Evolutionary conservation across 1,140 invertebrate species (phyloP).

Genomic region (Bombus turneri): DNA sequence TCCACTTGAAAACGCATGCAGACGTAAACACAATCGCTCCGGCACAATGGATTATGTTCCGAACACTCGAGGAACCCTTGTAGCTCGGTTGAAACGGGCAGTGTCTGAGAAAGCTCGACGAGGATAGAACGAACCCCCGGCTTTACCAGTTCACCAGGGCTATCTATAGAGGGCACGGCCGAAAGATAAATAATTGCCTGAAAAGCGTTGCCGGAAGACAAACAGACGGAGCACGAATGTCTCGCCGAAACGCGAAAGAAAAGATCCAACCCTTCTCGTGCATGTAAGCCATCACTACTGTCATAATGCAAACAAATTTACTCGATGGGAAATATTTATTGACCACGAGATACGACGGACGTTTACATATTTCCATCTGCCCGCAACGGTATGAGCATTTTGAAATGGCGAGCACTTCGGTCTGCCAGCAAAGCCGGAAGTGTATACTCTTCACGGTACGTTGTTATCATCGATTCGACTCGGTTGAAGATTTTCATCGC

Average conservation of each 20-base stretch:
- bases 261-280: neutral
- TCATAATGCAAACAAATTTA: constrained; percentile 21
- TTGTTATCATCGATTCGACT: too few species aligned
- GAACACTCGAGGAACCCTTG: constrained; percentile 64
- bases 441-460: too few species aligned
- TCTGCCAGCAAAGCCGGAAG: too few species aligned
- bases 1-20: constrained; percentile 63
- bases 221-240: constrained; percentile 24
- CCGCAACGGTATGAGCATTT: neutral
- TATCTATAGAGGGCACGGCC: constrained; percentile 34
- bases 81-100: constrained; percentile 37
- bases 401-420: neutral
- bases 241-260: constrained; percentile 7
- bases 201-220: constrained; percentile 37
- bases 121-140: neutral
- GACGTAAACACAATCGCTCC: constrained; percentile 70
- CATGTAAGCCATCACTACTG: neutral
- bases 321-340: constrained; percentile 37
- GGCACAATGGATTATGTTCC: constrained; percentile 68
- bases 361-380: neutral
- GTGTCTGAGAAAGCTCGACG: constrained; percentile 41
- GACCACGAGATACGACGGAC: neutral
- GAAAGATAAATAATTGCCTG: constrained; percentile 50
- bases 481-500: too few species aligned
- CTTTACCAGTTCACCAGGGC: neutral